Conservation (phyloP, 30 jellyfish, hydroid and myxozoan genomes). For the Cassiopea andromeda region DNA sequence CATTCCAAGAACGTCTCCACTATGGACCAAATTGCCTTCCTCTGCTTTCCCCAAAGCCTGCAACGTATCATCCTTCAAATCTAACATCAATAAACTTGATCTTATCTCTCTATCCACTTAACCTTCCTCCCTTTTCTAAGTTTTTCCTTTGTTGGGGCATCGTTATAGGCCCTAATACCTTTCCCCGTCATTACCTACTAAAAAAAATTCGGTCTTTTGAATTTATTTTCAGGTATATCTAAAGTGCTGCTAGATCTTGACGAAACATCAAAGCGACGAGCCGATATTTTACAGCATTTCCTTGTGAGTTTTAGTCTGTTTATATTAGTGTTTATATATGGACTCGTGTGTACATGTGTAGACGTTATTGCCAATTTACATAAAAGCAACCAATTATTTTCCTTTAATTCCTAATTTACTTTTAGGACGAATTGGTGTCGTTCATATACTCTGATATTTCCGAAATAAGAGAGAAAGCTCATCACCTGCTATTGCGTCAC, state of each 20-base stretch:
- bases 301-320: slow-evolving; percentile 33
- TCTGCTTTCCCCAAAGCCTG: too few relatives aligned
- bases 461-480: slow-evolving; percentile 77
- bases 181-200: too few relatives aligned
- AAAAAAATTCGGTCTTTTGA: not conserved
- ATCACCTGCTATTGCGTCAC: slow-evolving; percentile 71
- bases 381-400: too few relatives aligned
- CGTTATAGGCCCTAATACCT: too few relatives aligned
- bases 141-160: too few relatives aligned
- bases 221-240: slow-evolving; percentile 28
- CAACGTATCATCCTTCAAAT: too few relatives aligned
- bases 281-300: slow-evolving; percentile 81
- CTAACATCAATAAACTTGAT: too few relatives aligned
- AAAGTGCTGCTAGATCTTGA: slow-evolving; percentile 77
- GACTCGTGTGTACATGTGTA: not conserved
- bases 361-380: too few relatives aligned
- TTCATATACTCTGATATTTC: slow-evolving; percentile 49
- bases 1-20: too few relatives aligned
- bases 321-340: not conserved
- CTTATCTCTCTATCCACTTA: too few relatives aligned
- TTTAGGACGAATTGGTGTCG: slow-evolving; percentile 69
- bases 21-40: too few relatives aligned
- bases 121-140: too few relatives aligned
- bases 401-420: not conserved
- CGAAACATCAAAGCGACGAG: slow-evolving; percentile 79